phyloP scores from a whole-genome alignment of 2,888 invertebrate genomes.

The Athalia rosae region DNA sequence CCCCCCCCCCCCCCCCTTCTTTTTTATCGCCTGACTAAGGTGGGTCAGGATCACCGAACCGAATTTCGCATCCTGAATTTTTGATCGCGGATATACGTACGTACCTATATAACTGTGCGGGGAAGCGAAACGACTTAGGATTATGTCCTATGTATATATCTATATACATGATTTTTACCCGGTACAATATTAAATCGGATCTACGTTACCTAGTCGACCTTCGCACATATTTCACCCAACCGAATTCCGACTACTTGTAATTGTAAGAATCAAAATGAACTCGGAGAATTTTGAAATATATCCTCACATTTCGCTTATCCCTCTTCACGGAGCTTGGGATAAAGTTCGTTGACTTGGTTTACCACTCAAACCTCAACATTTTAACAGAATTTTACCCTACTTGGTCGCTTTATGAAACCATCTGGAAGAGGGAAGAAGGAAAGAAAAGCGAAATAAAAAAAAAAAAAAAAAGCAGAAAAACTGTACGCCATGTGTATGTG shows the following conservation, averaged over 20 bases:
- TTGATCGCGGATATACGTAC: not conserved
- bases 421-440: not conserved
- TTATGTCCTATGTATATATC: too few species aligned
- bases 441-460: not conserved
- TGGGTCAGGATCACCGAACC: not conserved
- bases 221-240: too few species aligned
- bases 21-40: not conserved
- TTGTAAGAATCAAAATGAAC: not conserved
- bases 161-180: too few species aligned
- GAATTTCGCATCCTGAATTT: not conserved
- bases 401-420: slow-evolving; percentile 5
- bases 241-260: too few species aligned
- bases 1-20: not conserved
- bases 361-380: not conserved
- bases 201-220: too few species aligned
- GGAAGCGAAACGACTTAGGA: too few species aligned
- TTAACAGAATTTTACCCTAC: slow-evolving; percentile 1
- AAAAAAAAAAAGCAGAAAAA: not conserved
- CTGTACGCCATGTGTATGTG: slow-evolving; percentile 1
- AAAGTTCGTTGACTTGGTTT: slow-evolving; percentile 18
- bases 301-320: slow-evolving; percentile 1
- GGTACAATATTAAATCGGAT: too few species aligned
- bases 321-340: not conserved
- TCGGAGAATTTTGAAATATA: not conserved
- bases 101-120: too few species aligned